Base-by-base conservation (phyloP, 1,140 invertebrate genomes). In the Araneus ventricosus region DNA sequence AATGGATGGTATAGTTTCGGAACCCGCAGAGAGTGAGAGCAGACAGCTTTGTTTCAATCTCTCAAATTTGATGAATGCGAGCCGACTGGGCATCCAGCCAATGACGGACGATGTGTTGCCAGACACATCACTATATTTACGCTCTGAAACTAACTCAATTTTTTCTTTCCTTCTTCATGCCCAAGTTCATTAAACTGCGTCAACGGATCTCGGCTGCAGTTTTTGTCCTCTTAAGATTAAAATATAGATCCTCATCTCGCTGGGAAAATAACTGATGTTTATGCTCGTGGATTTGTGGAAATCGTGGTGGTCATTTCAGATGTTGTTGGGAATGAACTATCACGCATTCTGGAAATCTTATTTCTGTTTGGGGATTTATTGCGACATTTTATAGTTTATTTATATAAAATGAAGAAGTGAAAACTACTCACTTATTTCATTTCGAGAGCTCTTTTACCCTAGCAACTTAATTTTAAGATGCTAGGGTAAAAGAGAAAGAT, bases 21-120 rank as follows among this genome's bases (percentile, higher is more conserved):
- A 14, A 17, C 30, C 30, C 30, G 27, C 24, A 67, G 24, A 67
- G 27, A 67, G 17, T n/a, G 17, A n/a, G n/a, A 30, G 30, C 70
- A 37, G 70, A 34, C 30, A 75, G 70, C 70, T 75, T 37, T 75
- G 70, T 87, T 67, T 67, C 86, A 63, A 70, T 61, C 61, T 88
- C 45, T 90, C 70, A 41, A 59, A 6, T 80, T 52, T 90, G 88
- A 90, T 90, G 70, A 63, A 90, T 90, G 88, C n/a, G 27, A 57
- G 22, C 27, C 37, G 30, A 80, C 24, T 90, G 88, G 88, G 88
- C 88, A 90, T 17, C 24, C n/a, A 20, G 67, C 88, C 88, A 90
- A 90, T 90, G 88, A 90, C 88, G 67, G 45, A 52, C 88, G 30
- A 79, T 80, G 70, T 90, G 67, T 57, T 90, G 88, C 67, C 88